phyloP scores from a whole-genome alignment of 2,113 vertebrate genomes.

The Pholis gunnellus region DNA sequence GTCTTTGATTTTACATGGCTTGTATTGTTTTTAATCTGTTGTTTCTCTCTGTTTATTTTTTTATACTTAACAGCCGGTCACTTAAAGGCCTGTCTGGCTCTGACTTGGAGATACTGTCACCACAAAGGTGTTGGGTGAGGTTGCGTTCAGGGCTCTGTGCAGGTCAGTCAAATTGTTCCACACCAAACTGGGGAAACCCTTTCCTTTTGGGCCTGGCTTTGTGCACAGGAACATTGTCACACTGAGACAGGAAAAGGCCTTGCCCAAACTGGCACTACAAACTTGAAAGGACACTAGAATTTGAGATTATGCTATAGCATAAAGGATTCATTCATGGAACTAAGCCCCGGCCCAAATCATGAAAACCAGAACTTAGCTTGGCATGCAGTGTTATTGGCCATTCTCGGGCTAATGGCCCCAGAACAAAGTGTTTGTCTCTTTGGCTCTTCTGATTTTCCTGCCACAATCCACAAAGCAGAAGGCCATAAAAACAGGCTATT shows the following conservation, averaged over 20 bases:
- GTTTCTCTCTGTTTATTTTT: no score
- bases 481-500: background rate
- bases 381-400: background rate
- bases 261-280: background rate
- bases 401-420: background rate
- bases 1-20: no score
- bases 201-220: background rate
- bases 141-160: background rate
- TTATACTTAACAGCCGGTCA: background rate
- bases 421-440: background rate
- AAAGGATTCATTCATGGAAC: background rate
- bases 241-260: background rate
- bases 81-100: background rate
- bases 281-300: background rate
- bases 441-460: background rate
- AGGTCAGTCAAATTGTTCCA: background rate
- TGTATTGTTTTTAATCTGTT: no score
- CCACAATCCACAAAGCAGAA: background rate
- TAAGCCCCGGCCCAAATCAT: background rate
- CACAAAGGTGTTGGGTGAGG: background rate
- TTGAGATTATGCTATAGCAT: background rate
- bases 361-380: background rate
- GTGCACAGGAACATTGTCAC: background rate
- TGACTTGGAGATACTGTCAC: background rate
- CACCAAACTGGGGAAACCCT: background rate